Conservation (phyloP, 2,888 invertebrate genomes). For the Omphaloscelis lunosa region DNA sequence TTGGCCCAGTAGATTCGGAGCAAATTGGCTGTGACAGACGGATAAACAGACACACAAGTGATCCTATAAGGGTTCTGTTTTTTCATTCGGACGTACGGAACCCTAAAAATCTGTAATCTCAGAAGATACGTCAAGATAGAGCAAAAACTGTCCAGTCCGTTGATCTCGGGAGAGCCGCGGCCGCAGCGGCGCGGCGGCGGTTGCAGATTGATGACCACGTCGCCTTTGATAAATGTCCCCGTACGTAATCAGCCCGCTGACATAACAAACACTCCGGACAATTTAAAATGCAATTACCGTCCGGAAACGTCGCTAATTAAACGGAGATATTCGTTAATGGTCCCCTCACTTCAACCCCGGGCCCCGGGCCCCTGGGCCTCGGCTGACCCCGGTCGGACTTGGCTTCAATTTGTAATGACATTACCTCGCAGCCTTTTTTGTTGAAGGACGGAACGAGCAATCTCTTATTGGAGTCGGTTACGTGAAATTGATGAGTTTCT, state of each 20-base stretch:
- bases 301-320: slow-evolving; percentile 81
- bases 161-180: slow-evolving; percentile 20
- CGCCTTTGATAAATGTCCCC: slow-evolving; percentile 56
- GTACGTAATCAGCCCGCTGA: slow-evolving; percentile 53
- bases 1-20: too few species aligned
- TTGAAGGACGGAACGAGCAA: slow-evolving; percentile 59
- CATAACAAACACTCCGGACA: slow-evolving; percentile 70
- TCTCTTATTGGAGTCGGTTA: slow-evolving; percentile 66
- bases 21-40: too few species aligned
- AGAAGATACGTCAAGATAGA: slow-evolving; percentile 1
- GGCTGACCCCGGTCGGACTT: slow-evolving; percentile 62
- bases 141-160: slow-evolving; percentile 6
- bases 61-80: too few species aligned
- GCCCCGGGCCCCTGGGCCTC: slow-evolving; percentile 8
- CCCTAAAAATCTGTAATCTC: not conserved
- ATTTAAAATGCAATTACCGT: slow-evolving; percentile 84
- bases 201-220: slow-evolving; percentile 57
- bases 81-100: too few species aligned
- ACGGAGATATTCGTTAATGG: slow-evolving; percentile 80
- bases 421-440: slow-evolving; percentile 68
- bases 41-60: too few species aligned
- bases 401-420: slow-evolving; percentile 69
- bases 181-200: not conserved
- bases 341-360: slow-evolving; percentile 41
- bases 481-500: slow-evolving; percentile 63